Evolutionary conservation across 2,113 vertebrate species (phyloP).

Genomic region (Xenopus borealis): DNA sequence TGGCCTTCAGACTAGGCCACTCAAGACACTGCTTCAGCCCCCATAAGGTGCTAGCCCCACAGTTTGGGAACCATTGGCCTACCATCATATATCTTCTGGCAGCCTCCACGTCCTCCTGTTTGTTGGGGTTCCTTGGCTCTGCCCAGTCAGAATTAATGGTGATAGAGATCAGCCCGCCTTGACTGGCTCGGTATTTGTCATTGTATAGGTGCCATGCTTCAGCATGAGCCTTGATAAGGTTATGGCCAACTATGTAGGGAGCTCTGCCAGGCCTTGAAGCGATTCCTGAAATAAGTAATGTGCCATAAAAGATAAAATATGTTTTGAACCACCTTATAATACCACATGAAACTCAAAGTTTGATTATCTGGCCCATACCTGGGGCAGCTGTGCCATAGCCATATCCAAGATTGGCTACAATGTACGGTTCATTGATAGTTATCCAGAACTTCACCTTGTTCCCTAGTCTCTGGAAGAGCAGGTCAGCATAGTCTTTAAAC

Average conservation of each 20-base stretch:
- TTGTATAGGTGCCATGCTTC: conserved; percentile 95
- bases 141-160: conserved; percentile 90
- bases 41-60: no score
- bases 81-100: conserved; percentile 79
- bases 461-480: conserved; percentile 83
- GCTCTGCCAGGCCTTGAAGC: conserved; percentile 71
- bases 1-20: no score
- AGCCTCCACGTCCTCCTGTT: conserved; percentile 81
- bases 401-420: conserved; percentile 75
- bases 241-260: conserved; percentile 84
- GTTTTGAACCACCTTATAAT: not conserved
- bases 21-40: no score
- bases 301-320: not conserved
- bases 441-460: conserved; percentile 94
- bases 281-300: conserved; percentile 65
- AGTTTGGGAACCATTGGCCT: conserved; percentile 10
- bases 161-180: conserved; percentile 84
- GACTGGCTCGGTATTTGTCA: conserved; percentile 70
- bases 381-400: conserved; percentile 81
- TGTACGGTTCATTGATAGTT: conserved; percentile 89
- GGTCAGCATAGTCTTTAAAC: conserved; percentile 83
- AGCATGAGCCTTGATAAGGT: conserved; percentile 86
- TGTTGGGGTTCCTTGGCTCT: conserved; percentile 85
- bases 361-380: conserved; percentile 61
- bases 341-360: not conserved